Conservation (phyloP, 2,113 vertebrate species). For the Vidua macroura region DNA sequence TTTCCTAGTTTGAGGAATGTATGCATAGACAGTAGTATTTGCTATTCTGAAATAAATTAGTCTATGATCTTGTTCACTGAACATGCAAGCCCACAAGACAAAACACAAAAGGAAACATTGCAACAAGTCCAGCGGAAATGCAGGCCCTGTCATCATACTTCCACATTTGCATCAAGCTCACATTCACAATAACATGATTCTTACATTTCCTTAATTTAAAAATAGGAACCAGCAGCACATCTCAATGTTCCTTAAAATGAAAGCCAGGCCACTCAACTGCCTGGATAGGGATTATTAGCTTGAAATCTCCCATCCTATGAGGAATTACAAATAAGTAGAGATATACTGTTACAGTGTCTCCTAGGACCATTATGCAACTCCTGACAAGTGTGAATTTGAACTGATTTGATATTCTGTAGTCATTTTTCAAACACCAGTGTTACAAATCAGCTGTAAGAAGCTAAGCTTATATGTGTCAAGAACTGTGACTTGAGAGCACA, state of each 20-base stretch:
- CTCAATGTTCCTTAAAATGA: neutral
- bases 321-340: neutral
- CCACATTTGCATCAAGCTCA: neutral
- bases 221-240: neutral
- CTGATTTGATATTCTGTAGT: neutral
- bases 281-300: neutral
- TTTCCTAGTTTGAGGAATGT: neutral
- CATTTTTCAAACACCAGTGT: constrained; percentile 2
- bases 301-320: neutral
- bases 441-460: neutral
- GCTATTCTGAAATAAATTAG: neutral
- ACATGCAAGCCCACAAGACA: neutral
- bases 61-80: neutral
- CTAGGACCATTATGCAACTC: neutral
- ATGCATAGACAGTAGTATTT: neutral
- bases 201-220: neutral
- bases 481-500: neutral
- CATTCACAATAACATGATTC: neutral
- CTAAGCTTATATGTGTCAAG: neutral
- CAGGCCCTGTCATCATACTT: neutral
- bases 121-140: neutral
- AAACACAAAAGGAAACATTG: neutral
- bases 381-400: neutral
- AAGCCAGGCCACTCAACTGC: neutral
- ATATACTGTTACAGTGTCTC: neutral